Percentiles rank a stretch among this genome's conserved stretches.
Evolutionary conservation across 2,113 vertebrate genomes (phyloP).

Genomic region (Cathartes aura): DNA sequence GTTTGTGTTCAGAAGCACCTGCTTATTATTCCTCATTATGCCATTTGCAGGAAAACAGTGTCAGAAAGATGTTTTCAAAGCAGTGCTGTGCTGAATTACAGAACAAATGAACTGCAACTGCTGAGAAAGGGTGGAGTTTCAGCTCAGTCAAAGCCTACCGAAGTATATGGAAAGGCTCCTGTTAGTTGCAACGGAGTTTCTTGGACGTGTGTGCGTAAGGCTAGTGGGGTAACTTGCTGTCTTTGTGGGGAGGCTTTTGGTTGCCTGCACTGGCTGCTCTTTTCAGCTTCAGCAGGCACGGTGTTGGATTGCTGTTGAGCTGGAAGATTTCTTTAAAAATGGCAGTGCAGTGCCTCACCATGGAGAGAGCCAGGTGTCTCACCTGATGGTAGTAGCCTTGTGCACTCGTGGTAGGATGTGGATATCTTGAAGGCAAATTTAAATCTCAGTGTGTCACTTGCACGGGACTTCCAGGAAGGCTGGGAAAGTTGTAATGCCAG

Average conservation of each 20-base stretch:
- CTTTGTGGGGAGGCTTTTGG: not conserved
- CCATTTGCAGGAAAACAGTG: not conserved
- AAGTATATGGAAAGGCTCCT: fast-evolving
- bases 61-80: not conserved
- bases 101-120: not conserved
- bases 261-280: not conserved
- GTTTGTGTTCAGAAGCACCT: constrained; percentile 5
- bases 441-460: fast-evolving
- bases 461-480: not conserved
- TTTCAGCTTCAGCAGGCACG: fast-evolving
- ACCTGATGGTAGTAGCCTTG: fast-evolving
- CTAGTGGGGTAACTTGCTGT: not conserved
- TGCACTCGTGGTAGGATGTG: fast-evolving
- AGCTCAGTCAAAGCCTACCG: not conserved
- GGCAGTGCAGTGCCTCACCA: not conserved
- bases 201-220: fast-evolving
- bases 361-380: not conserved
- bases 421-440: fast-evolving
- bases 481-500: fast-evolving
- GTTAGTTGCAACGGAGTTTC: fast-evolving
- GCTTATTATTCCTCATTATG: not conserved
- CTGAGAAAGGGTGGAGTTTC: not conserved
- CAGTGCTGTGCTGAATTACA: not conserved
- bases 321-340: not conserved
- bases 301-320: not conserved